These are phyloP conservation scores for Drosophila kikkawai DNA, from an alignment of 1,140 invertebrate species.

Conservation along the genomic window DNA sequence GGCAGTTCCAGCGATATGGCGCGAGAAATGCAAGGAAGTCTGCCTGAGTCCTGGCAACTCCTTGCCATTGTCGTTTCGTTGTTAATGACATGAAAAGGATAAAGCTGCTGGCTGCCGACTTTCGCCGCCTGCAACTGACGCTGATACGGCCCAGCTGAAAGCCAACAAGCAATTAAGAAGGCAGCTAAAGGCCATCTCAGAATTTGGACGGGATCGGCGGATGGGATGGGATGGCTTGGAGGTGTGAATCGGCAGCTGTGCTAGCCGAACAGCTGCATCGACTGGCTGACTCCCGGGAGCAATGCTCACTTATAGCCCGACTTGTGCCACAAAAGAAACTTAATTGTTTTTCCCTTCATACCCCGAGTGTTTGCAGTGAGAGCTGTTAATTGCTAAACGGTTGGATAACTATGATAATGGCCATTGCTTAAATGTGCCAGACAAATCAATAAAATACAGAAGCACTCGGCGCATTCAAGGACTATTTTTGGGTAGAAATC, in stretches of 20 bases:
- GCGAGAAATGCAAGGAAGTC: slow-evolving; percentile 32
- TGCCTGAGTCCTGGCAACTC: neutral
- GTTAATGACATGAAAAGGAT: slow-evolving; percentile 57
- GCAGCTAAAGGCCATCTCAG: slow-evolving; percentile 25
- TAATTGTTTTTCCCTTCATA: slow-evolving; percentile 31
- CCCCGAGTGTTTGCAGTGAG: slow-evolving; percentile 19
- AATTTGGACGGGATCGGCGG: neutral
- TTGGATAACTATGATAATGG: slow-evolving; percentile 37
- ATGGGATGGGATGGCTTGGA: neutral
- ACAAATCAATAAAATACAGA: slow-evolving; percentile 23
- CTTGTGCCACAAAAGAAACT: slow-evolving; percentile 42
- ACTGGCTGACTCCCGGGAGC: neutral
- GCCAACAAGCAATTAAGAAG: slow-evolving; percentile 57
- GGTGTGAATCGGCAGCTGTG: slow-evolving; percentile 26
- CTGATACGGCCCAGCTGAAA: slow-evolving; percentile 44
- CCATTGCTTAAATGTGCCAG: slow-evolving; percentile 16
- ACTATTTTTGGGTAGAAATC: neutral
- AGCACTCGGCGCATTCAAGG: neutral
- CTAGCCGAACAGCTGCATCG: neutral
- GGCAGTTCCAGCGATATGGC: slow-evolving; percentile 24
- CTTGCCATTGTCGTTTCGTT: slow-evolving; percentile 12
- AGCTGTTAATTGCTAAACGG: slow-evolving; percentile 46
- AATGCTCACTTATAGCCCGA: slow-evolving; percentile 9
- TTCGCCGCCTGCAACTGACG: slow-evolving; percentile 45
- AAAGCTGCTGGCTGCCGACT: slow-evolving; percentile 23